phyloP scores from a whole-genome alignment of 2,888 invertebrate species.

The Metallyticus violacea region DNA sequence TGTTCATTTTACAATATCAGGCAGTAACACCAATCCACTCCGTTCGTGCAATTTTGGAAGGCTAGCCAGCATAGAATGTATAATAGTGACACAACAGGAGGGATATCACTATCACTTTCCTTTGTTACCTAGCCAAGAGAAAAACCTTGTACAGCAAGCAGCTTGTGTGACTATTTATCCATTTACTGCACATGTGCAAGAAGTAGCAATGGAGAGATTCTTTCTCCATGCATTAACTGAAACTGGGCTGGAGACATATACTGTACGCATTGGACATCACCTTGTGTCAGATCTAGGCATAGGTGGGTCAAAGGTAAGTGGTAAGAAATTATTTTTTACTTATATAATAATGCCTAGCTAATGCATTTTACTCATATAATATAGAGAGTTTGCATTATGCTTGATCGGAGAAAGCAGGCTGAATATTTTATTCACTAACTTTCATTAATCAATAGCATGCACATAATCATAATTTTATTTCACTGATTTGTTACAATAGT shows the following conservation, averaged over 20 bases:
- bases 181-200: conserved; percentile 67
- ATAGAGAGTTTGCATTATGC: too few relatives aligned
- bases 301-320: neutral
- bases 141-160: conserved; percentile 20
- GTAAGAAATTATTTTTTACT: too few relatives aligned
- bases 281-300: conserved; percentile 50
- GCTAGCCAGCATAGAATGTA: conserved; percentile 43
- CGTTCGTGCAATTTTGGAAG: neutral
- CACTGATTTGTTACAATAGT: too few relatives aligned
- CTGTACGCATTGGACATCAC: conserved; percentile 62
- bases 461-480: too few relatives aligned
- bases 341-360: too few relatives aligned
- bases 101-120: conserved; percentile 71
- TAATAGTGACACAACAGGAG: conserved; percentile 63
- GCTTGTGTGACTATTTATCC: conserved; percentile 62
- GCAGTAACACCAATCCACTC: neutral
- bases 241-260: conserved; percentile 74
- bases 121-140: conserved; percentile 35
- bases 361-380: too few relatives aligned
- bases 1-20: neutral
- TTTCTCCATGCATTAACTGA: conserved; percentile 72
- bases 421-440: too few relatives aligned
- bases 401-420: too few relatives aligned
- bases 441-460: too few relatives aligned
- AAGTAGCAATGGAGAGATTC: conserved; percentile 64